Conservation (phyloP, 2,888 invertebrate genomes). For the Himalopsyche anomala region DNA sequence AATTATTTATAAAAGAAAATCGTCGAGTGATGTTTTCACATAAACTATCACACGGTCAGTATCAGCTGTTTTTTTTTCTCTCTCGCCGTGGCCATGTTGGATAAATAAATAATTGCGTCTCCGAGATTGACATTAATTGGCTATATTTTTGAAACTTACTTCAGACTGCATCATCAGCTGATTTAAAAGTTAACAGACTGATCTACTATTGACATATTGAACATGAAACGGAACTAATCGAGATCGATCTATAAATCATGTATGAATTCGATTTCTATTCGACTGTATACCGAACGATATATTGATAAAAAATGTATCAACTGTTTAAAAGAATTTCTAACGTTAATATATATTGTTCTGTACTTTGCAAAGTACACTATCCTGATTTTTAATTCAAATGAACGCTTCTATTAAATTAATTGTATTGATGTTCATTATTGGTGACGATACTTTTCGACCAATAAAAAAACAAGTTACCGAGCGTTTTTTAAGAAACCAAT, state of each 20-base stretch:
- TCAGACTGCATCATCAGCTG: neutral
- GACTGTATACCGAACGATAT: neutral
- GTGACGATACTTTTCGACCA: no score
- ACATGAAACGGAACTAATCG: slow-evolving; percentile 8
- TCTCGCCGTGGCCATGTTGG: neutral
- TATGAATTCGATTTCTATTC: slow-evolving; percentile 47
- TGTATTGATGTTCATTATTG: no score
- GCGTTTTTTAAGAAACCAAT: no score
- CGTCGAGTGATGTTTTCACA: slow-evolving; percentile 28
- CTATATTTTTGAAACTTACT: slow-evolving; percentile 59
- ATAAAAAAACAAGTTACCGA: no score
- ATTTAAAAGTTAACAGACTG: slow-evolving; percentile 11
- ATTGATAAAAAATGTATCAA: no score
- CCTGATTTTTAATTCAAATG: no score
- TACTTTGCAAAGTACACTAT: no score
- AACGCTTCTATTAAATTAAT: no score
- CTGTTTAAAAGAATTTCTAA: no score
- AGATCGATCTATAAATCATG: slow-evolving; percentile 46
- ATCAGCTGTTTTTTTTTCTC: slow-evolving; percentile 48
- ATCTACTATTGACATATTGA: slow-evolving; percentile 20
- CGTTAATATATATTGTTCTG: no score
- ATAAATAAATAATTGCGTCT: slow-evolving; percentile 54
- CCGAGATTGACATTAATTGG: slow-evolving; percentile 63
- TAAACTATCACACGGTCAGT: slow-evolving; percentile 23
- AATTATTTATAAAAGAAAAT: slow-evolving; percentile 55